Conservation (phyloP, 2,797 vertebrate genomes). For the Dicrostonyx torquatus region DNA sequence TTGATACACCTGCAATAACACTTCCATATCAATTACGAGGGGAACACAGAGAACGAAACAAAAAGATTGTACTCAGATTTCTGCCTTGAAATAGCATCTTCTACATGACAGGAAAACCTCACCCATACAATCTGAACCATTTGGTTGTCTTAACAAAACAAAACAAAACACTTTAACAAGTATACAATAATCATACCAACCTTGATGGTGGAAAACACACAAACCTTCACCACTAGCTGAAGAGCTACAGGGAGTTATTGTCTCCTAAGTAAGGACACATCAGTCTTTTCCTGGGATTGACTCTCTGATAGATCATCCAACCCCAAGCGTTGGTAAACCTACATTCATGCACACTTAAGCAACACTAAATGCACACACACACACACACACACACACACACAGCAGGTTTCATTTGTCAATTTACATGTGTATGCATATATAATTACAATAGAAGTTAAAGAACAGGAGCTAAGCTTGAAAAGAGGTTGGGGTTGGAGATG, state of each 20-base stretch:
- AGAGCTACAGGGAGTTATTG: neutral
- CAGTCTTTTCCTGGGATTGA: neutral
- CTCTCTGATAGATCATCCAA: neutral
- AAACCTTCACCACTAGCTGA: neutral
- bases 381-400: no score
- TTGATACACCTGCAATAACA: neutral
- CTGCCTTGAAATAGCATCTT: neutral
- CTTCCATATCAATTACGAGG: neutral
- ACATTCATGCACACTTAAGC: neutral
- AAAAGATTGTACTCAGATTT: neutral
- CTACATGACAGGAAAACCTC: neutral
- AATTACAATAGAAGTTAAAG: neutral
- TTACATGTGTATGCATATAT: neutral
- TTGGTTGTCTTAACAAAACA: no score
- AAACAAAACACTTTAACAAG: neutral
- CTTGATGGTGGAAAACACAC: neutral
- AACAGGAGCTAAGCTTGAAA: neutral
- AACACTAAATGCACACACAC: neutral
- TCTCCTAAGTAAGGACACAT: neutral
- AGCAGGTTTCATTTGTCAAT: neutral
- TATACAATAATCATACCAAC: neutral
- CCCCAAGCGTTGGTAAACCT: neutral
- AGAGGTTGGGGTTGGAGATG: rapidly evolving
- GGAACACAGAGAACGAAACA: neutral
- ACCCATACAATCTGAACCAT: neutral